Evolutionary conservation across 2,113 vertebrate genomes (phyloP), one percentile per base, ranked within the genome.

Genomic region (Gopherus flavomarginatus): DNA sequence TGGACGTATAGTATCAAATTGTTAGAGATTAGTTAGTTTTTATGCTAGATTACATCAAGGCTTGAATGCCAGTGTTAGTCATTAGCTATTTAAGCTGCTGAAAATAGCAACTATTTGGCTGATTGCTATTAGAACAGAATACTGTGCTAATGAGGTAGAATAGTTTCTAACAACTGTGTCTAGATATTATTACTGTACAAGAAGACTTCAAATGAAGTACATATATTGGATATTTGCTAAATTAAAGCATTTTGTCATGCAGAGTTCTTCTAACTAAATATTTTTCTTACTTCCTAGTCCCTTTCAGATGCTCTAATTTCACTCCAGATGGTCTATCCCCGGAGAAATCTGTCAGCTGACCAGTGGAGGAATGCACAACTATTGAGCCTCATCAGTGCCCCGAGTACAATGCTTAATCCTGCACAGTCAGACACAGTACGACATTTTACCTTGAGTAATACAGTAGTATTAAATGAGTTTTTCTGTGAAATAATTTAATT

Each of bases 291-390:
- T 86, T 95, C 93, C 54, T 94, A 99, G 99, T 99, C 99, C 88
- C 98, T 99, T 98, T 99, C 99, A 92, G 99, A 99, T 95, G 99
- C 99, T 16, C 97, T 99, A 86, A 98, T 99, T 97, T 99, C 99
- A 84, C 99, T 99, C 95, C 99, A 99, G 97, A 99, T 99, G 99
- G 99, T 99, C 1, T 99, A 99, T 97, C 99, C 99, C 90, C 97
- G 99, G 97, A 99, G 99, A 95, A 99, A 99, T 95, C 99, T 99
- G 95, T 99, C 99, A 9, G 99, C 99, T 81, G 99, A 99, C 97
- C 99, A 99, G 95, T 99, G 99, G 99, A 99, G 99, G 97, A 99
- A 99, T 10, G 99, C 99, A 90, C 99, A 99, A 92, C 98, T 99
- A 90, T 98, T 99, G 92, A 99, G 99, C 77, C 99, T 99, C 88